Base-by-base conservation (phyloP, 2,888 invertebrate genomes). In the Zaprionus obscuricornis region DNA sequence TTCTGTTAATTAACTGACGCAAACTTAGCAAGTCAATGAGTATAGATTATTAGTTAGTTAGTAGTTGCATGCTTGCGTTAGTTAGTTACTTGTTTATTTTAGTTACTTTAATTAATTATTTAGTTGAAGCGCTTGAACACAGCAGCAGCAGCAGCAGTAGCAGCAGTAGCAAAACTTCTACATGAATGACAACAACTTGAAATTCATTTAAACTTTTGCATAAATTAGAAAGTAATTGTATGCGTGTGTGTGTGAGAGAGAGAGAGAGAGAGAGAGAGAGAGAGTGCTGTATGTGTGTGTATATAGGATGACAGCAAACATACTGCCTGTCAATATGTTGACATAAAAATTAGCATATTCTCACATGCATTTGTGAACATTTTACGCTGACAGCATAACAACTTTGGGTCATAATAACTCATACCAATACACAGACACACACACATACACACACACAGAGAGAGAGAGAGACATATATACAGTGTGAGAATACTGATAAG, bases 281-380 rank as follows among this genome's bases (percentile, higher is more conserved):
- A n/a, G n/a, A 63, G 62, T 49, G 49, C 49, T 56, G 42, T 54
- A 50, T 43, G 37, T 18, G n/a, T 29, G 13, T 14, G 7, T 39
- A 7, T 14, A 4, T 16, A 6, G 14, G 16, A 27, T 50, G 54
- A 45, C 50, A 52, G 20, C 11, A 52, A 49, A 50, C 17, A 64
- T 66, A 56, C 42, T 64, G 62, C 52, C 63, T 64, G 60, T 81
- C 77, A 84, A 87, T 74, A 60, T 76, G 71, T 74, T 87, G 72
- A 66, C 66, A 74, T 42, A 67, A 40, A 74, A 72, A 85, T 85
- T 74, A 75, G 65, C 77, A 85, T 86, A 77, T 68, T 60, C 39
- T 33, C 37, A 13, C 40, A 26, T 49, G 42, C 33, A 29, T 8
- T 33, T 5, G 10, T 3, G 22, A 42, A 20, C 20, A 37, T 43